Percentiles rank a stretch among this genome's conserved stretches.
These are phyloP conservation scores for Ophioninae sp. DNA, from an alignment of 2,888 invertebrate species.

Conservation along the genomic window DNA sequence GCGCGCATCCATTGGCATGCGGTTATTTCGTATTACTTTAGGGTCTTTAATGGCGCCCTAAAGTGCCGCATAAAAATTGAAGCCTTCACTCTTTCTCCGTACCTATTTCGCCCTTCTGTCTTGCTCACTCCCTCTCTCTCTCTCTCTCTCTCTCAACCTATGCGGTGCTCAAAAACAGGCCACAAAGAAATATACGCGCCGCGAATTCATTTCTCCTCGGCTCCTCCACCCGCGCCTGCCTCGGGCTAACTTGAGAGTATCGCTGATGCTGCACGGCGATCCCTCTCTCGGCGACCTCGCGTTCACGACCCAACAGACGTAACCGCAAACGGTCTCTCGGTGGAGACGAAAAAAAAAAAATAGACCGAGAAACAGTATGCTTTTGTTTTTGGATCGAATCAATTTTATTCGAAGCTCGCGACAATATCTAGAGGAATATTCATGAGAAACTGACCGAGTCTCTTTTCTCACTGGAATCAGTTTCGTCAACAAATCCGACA, in stretches of 20 bases:
- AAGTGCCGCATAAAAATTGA: conserved; percentile 78
- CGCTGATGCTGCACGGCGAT: conserved; percentile 55
- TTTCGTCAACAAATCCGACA: neutral
- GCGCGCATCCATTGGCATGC: conserved; percentile 68
- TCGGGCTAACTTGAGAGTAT: conserved; percentile 30
- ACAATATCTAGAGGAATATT: neutral
- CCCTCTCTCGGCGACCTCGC: conserved; percentile 19
- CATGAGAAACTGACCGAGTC: neutral
- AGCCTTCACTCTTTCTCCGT: conserved; percentile 51
- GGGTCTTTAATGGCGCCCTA: conserved; percentile 74
- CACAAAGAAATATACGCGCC: conserved; percentile 67
- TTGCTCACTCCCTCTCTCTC: conserved; percentile 20
- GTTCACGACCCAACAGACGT: conserved; percentile 8
- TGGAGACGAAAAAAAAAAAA: neutral
- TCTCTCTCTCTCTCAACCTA: conserved; percentile 38
- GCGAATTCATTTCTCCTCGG: conserved; percentile 53
- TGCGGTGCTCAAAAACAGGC: conserved; percentile 66
- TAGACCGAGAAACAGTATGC: neutral
- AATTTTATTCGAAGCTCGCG: neutral
- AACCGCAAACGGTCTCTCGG: conserved; percentile 2
- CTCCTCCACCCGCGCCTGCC: conserved; percentile 20
- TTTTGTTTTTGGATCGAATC: neutral
- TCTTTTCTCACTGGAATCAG: neutral
- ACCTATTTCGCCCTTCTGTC: neutral
- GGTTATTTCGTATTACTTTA: conserved; percentile 78